Base-by-base conservation (phyloP, 1,140 invertebrate species). In the Calliopsis andreniformis region DNA sequence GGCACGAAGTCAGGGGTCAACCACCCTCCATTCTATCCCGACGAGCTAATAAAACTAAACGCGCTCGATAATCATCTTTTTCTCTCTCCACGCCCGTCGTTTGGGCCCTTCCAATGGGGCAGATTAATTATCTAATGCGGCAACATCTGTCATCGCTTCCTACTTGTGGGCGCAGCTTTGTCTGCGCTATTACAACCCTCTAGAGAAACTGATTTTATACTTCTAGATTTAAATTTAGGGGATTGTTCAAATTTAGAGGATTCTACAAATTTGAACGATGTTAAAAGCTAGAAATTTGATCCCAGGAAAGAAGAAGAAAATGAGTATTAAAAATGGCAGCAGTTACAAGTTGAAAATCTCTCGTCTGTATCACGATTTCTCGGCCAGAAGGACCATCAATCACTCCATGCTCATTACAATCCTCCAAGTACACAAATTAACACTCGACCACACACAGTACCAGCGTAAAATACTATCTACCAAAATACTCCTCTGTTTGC, bases 101-200 rank as follows among this genome's bases (percentile, higher is more conserved):
- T 64, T 61, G 47, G 20, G 62, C 28, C 58, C 71, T 49, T 53
- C 28, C 51, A 25, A 55, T 47, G 30, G 43, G 66, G 76, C 71
- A 56, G 88, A 89, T 89, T 89, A 89, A 89, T 89, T 89, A 89
- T 88, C 86, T 89, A 89, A 89, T 89, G 84, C 76, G 62, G 80
- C 63, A 89, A 87, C 87, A 89, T 89, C 88, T 89, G 87, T 89
- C 87, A 88, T 89, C 80, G 79, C 70, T 75, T 75, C n/a, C 10
- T 81, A 56, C 67, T 68, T 47, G 58, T 45, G 64, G 69, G 58
- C 39, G 58, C 56, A 71, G 69, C 66, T 75, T 79, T 53, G 16
- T 70, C 59, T 56, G 12, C n/a, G 14, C 39, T 43, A 6, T 39
- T 51, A 3, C 51, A 18, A 58, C 20, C 56, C 56, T 35, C 56